These are phyloP conservation scores for Eurytoma californica DNA, from an alignment of 2,888 invertebrate genomes.

Conservation along the genomic window DNA sequence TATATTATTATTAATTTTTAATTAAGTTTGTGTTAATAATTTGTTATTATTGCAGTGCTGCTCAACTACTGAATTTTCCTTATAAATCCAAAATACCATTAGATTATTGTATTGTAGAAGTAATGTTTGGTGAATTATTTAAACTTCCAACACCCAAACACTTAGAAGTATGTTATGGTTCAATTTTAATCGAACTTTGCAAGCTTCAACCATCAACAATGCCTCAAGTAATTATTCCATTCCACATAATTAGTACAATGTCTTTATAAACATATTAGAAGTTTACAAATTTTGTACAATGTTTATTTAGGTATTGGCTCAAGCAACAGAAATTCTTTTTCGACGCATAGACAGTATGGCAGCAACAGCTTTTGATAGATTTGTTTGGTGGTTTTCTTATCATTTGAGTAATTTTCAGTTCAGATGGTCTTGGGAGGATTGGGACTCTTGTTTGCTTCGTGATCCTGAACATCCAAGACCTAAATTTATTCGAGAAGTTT, in stretches of 20 bases:
- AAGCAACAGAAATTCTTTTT: conserved; percentile 97
- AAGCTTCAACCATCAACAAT: conserved; percentile 97
- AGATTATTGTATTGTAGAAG: conserved; percentile 98
- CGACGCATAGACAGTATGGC: conserved; percentile 98
- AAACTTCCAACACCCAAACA: conserved; percentile 92
- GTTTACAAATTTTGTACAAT: not conserved
- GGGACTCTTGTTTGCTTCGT: conserved; percentile 90
- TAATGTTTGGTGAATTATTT: conserved; percentile 95
- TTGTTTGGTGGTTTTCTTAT: conserved; percentile 98
- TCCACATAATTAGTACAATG: not conserved
- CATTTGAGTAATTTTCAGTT: conserved; percentile 99
- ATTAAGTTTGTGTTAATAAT: conserved; percentile 10
- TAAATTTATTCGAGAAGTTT: conserved; percentile 94
- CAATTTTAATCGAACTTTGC: conserved; percentile 96
- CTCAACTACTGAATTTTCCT: conserved; percentile 92
- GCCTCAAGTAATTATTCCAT: conserved; percentile 83
- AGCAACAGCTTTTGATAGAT: conserved; percentile 95
- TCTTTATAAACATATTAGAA: conserved; percentile 10
- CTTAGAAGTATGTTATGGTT: conserved; percentile 94
- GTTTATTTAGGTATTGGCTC: conserved; percentile 84
- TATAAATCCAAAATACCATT: conserved; percentile 95
- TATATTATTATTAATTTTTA: conserved; percentile 30
- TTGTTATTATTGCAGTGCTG: conserved; percentile 79
- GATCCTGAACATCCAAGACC: conserved; percentile 94
- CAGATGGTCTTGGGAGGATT: conserved; percentile 99